These are phyloP conservation scores for Graphium colonna DNA, from an alignment of 2,888 invertebrate genomes.

Conservation along the genomic window DNA sequence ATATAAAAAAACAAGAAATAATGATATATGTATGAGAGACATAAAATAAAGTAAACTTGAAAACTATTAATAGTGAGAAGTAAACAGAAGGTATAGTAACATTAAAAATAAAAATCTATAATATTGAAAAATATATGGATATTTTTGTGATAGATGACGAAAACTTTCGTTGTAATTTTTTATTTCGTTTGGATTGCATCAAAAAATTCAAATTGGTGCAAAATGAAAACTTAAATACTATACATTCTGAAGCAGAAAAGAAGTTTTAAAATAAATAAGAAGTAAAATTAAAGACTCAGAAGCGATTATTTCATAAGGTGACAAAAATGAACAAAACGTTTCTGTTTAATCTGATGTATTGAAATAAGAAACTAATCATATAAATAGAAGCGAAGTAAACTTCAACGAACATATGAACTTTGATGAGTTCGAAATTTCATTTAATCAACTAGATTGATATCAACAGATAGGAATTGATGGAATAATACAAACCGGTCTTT, in stretches of 20 bases:
- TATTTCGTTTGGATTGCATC: slow-evolving; percentile 23
- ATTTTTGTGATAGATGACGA: slow-evolving; percentile 20
- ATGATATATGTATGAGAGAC: no score
- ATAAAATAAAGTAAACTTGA: slow-evolving; percentile 3
- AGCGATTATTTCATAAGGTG: neutral
- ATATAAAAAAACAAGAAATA: slow-evolving; percentile 15
- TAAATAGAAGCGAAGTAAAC: slow-evolving; percentile 4
- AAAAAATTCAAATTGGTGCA: slow-evolving; percentile 13
- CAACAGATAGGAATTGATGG: slow-evolving; percentile 16
- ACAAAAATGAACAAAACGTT: neutral
- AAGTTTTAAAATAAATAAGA: neutral
- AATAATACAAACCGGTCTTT: slow-evolving; percentile 12
- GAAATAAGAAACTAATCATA: neutral
- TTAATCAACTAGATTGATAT: slow-evolving; percentile 13
- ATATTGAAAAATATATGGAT: slow-evolving; percentile 24
- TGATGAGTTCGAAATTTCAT: slow-evolving; percentile 3
- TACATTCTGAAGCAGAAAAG: slow-evolving; percentile 3
- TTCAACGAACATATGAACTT: slow-evolving; percentile 9
- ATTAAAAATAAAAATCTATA: slow-evolving; percentile 22
- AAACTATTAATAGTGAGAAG: slow-evolving; percentile 27
- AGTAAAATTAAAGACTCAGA: neutral
- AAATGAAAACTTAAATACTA: slow-evolving; percentile 7
- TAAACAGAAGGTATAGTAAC: slow-evolving; percentile 5
- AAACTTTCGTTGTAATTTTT: slow-evolving; percentile 22
- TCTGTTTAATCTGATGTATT: neutral